These are phyloP conservation scores for Xanthia icteritia DNA, from an alignment of 2,888 invertebrate species.

Conservation along the genomic window DNA sequence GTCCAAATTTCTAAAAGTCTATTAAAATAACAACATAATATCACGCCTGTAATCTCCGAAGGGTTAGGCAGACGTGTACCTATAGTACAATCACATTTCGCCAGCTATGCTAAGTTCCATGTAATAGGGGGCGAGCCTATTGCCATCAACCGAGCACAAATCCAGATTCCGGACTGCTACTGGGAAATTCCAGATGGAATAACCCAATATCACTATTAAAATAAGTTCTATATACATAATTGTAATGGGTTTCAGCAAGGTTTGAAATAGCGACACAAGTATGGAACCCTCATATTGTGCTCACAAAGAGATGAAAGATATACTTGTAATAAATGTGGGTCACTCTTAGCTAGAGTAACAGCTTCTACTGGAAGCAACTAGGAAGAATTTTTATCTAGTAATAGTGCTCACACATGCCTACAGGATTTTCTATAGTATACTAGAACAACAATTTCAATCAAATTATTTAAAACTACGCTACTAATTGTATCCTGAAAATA, in stretches of 20 bases:
- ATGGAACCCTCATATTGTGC: not conserved
- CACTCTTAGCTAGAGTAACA: not conserved
- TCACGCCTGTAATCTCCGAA: too few relatives aligned
- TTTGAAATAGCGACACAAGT: not conserved
- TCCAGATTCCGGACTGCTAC: too few relatives aligned
- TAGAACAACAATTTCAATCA: not conserved
- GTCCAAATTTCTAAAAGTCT: not conserved
- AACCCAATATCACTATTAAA: too few relatives aligned
- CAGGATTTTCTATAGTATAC: not conserved
- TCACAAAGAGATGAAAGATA: constrained; percentile 28
- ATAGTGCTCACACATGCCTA: not conserved
- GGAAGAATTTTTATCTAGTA: not conserved
- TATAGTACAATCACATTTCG: too few relatives aligned
- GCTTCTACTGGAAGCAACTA: not conserved
- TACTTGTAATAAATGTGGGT: constrained; percentile 31
- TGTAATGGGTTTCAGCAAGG: not conserved
- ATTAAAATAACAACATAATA: too few relatives aligned
- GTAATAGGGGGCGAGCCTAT: too few relatives aligned
- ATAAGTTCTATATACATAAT: not conserved
- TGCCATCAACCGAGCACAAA: too few relatives aligned
- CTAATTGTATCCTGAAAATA: not conserved
- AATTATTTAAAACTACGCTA: not conserved
- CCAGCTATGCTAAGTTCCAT: too few relatives aligned
- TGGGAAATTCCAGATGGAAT: too few relatives aligned
- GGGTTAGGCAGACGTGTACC: too few relatives aligned